Evolutionary conservation across 2,113 vertebrate genomes (phyloP).

Genomic region (Ammodytes dubius): DNA sequence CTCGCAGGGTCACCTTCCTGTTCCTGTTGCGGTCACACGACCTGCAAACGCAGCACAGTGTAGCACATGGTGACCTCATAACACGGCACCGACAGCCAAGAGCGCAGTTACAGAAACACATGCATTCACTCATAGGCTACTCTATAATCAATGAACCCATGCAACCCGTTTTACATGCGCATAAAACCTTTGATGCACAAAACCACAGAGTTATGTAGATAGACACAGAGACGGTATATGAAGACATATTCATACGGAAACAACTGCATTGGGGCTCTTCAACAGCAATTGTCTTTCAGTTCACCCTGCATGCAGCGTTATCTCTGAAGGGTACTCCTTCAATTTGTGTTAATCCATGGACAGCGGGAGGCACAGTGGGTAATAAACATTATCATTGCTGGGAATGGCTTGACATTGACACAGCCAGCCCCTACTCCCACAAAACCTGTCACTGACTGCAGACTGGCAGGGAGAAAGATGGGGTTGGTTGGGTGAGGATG

Average conservation of each 20-base stretch:
- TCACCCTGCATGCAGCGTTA: conserved; percentile 45
- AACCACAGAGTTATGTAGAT: neutral
- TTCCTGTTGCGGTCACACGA: conserved; percentile 84
- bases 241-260: conserved; percentile 10
- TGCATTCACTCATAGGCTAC: neutral
- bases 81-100: neutral
- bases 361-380: conserved; percentile 77
- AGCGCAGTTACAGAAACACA: neutral
- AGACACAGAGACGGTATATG: neutral
- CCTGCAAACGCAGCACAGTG: conserved; percentile 62
- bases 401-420: conserved; percentile 84
- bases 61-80: conserved; percentile 26
- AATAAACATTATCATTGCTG: conserved; percentile 85
- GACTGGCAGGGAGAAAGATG: conserved; percentile 48
- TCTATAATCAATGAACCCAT: neutral
- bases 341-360: conserved; percentile 79
- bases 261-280: conserved; percentile 6
- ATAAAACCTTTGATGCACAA: neutral
- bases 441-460: conserved; percentile 71
- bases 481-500: conserved; percentile 39
- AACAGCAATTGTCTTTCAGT: conserved; percentile 62
- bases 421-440: conserved; percentile 65
- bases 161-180: neutral
- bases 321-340: conserved; percentile 79
- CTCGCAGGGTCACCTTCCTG: conserved; percentile 84